These are phyloP conservation scores for Cactoblastis cactorum DNA, from an alignment of 2,888 invertebrate species.

Conservation along the genomic window DNA sequence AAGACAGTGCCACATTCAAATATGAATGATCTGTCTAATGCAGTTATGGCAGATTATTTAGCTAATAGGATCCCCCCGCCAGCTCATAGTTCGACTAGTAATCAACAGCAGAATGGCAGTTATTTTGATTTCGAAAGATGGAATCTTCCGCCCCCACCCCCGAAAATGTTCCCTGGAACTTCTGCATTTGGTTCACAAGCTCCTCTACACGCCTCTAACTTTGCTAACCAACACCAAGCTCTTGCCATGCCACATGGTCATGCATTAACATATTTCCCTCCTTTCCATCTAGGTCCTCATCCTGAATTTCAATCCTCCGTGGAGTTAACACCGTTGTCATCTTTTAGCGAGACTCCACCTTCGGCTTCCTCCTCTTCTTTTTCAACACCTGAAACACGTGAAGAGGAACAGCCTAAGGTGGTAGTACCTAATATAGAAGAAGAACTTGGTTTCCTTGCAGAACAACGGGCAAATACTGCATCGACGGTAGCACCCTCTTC, in stretches of 20 bases:
- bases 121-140: constrained; percentile 91
- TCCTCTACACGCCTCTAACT: constrained; percentile 75
- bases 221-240: constrained; percentile 81
- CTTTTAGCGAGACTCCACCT: constrained; percentile 80
- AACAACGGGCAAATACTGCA: constrained; percentile 76
- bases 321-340: constrained; percentile 81
- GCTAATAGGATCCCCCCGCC: constrained; percentile 84
- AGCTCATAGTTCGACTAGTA: constrained; percentile 82
- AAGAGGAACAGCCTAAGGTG: constrained; percentile 88
- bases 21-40: constrained; percentile 75
- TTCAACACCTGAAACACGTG: constrained; percentile 78
- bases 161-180: constrained; percentile 83
- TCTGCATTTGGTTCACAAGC: constrained; percentile 80
- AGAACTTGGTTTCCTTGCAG: constrained; percentile 89
- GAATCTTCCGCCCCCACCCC: constrained; percentile 85
- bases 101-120: constrained; percentile 82
- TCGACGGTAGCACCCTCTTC: constrained; percentile 75
- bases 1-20: constrained; percentile 61
- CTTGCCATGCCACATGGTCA: constrained; percentile 84
- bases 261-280: constrained; percentile 87
- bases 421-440: constrained; percentile 94
- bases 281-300: constrained; percentile 86
- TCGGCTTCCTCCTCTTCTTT: constrained; percentile 78
- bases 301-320: constrained; percentile 83
- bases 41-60: constrained; percentile 77